phyloP scores from a whole-genome alignment of 2,888 invertebrate species.

The Clistopyga incitator region DNA sequence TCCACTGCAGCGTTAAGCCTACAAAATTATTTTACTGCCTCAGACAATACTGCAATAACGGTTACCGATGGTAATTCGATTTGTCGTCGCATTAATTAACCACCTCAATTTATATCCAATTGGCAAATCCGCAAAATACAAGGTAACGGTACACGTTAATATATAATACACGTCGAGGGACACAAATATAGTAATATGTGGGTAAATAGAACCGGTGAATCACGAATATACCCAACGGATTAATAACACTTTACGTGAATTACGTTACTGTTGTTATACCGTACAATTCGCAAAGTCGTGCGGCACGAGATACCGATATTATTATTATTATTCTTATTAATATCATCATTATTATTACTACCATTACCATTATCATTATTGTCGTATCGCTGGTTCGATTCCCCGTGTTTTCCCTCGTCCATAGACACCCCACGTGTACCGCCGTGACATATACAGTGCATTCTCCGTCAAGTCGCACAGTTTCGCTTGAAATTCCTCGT shows the following conservation, averaged over 20 bases:
- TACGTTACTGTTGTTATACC: constrained; percentile 40
- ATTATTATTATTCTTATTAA: constrained; percentile 18
- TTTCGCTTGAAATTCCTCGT: not conserved
- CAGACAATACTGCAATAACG: constrained; percentile 11
- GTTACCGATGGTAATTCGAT: constrained; percentile 30
- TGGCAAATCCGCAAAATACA: constrained; percentile 30
- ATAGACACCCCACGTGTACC: not conserved
- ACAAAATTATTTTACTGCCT: not conserved
- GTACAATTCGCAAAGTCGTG: constrained; percentile 43
- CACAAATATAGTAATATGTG: constrained; percentile 11
- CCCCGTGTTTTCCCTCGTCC: constrained; percentile 1
- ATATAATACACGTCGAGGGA: constrained; percentile 17
- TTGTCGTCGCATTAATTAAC: constrained; percentile 51
- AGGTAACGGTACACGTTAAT: constrained; percentile 46
- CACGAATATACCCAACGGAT: constrained; percentile 44
- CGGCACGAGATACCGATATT: constrained; percentile 20
- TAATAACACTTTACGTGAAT: constrained; percentile 55
- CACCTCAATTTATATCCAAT: constrained; percentile 38
- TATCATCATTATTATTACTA: not conserved
- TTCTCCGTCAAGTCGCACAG: no score
- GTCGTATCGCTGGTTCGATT: constrained; percentile 17
- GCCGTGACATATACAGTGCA: not conserved
- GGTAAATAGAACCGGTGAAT: constrained; percentile 39
- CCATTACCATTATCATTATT: constrained; percentile 7
- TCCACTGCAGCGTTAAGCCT: not conserved